Evolutionary conservation across 2,113 vertebrate species (phyloP).

Genomic region (Charina bottae): DNA sequence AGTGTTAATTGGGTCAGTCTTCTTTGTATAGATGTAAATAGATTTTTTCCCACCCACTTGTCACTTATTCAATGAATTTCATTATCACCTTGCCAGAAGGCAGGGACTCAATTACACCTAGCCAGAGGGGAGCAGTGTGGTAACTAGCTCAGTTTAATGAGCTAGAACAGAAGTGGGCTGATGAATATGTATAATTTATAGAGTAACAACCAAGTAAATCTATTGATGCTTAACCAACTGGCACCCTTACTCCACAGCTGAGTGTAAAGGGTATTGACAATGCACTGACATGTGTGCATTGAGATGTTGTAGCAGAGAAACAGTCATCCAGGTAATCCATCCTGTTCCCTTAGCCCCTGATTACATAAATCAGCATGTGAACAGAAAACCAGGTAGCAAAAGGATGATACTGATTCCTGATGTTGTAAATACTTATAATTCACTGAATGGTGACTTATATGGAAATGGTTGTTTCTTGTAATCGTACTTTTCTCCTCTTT

Average conservation of each 20-base stretch:
- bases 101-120: conserved; percentile 57
- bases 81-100: conserved; percentile 67
- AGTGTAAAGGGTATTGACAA: neutral
- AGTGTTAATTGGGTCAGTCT: conserved; percentile 65
- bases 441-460: neutral
- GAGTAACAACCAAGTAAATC: conserved; percentile 4
- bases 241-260: neutral
- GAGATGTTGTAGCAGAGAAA: neutral
- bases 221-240: conserved; percentile 41
- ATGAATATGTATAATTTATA: conserved; percentile 50
- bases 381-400: neutral
- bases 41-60: conserved; percentile 51
- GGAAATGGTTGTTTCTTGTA: neutral
- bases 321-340: neutral
- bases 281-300: neutral
- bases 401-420: neutral
- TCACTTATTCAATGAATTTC: conserved; percentile 51
- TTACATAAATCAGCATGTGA: neutral
- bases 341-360: neutral
- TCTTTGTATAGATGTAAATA: conserved; percentile 54
- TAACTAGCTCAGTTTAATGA: conserved; percentile 49
- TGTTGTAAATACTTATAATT: neutral
- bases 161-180: conserved; percentile 46
- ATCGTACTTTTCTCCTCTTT: neutral
- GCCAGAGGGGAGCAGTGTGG: conserved; percentile 41